A percentile compares a stretch with the other conserved stretches of the same genome.
Evolutionary conservation across 2,888 invertebrate species (phyloP).

Genomic region (Acanthosepion esculentum): DNA sequence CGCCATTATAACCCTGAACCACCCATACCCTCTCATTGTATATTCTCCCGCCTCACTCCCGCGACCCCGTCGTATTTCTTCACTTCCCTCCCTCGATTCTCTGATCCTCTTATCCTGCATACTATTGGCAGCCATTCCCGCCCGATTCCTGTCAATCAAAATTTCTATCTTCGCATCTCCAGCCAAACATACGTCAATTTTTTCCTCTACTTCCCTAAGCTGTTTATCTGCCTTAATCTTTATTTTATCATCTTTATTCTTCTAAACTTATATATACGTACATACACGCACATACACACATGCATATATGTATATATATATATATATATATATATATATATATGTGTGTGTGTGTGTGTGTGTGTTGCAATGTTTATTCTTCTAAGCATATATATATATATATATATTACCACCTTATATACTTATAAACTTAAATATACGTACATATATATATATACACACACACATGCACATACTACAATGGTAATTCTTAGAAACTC

Average conservation of each 20-base stretch:
- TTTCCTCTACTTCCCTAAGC: neutral
- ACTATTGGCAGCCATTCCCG: neutral
- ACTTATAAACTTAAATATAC: neutral
- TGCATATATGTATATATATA: neutral
- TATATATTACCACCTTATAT: neutral
- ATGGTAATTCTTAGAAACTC: too few relatives aligned
- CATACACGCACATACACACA: neutral
- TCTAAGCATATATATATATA: neutral
- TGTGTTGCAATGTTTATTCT: neutral
- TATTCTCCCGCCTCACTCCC: neutral
- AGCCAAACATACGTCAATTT: conserved; percentile 33
- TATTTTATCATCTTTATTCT: neutral
- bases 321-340: neutral
- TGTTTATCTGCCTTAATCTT: neutral
- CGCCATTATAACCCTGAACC: neutral
- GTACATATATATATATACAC: neutral
- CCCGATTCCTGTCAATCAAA: conserved; percentile 8
- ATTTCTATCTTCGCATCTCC: conserved; percentile 22
- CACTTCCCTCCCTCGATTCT: neutral
- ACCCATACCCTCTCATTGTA: neutral
- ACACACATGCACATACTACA: too few relatives aligned
- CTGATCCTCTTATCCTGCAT: conserved; percentile 9
- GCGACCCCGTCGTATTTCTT: neutral
- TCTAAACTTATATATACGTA: neutral
- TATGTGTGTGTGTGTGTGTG: neutral